Evolutionary conservation across 2,113 vertebrate species (phyloP).

Genomic region (Stegostoma tigrinum): DNA sequence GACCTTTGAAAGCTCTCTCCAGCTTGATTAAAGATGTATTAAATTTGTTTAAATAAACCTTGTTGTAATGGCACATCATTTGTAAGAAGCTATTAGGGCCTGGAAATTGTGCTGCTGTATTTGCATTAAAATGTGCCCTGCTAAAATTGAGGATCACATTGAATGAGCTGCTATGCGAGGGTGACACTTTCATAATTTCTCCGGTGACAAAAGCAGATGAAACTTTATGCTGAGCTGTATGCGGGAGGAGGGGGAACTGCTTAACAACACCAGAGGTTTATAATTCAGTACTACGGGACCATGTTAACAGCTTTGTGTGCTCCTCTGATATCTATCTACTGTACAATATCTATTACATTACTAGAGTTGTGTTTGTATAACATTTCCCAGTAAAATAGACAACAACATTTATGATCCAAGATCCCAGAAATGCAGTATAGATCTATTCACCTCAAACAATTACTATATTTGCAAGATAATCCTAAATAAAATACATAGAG

Average conservation of each 20-base stretch:
- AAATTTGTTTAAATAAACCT: constrained; percentile 99
- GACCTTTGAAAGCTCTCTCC: constrained; percentile 98
- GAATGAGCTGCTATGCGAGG: constrained; percentile 73
- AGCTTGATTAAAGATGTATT: constrained; percentile 99
- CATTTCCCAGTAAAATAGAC: neutral
- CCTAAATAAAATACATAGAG: neutral
- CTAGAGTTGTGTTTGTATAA: neutral
- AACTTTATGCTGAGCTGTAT: constrained; percentile 58
- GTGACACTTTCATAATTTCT: constrained; percentile 80
- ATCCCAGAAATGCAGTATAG: neutral
- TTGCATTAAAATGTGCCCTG: constrained; percentile 97
- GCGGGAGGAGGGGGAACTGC: constrained; percentile 48
- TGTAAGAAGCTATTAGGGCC: constrained; percentile 99
- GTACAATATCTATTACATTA: constrained; percentile 8
- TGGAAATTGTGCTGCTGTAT: constrained; percentile 81
- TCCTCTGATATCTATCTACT: constrained; percentile 14
- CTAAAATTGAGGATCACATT: constrained; percentile 77
- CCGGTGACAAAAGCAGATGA: constrained; percentile 62
- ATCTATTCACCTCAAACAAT: neutral
- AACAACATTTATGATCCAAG: constrained; percentile 1
- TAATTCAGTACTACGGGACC: constrained; percentile 22
- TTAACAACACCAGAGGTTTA: constrained; percentile 44
- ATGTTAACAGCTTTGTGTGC: constrained; percentile 8
- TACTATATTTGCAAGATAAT: neutral
- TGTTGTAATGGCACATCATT: constrained; percentile 99